Evolutionary conservation across 2,113 vertebrate species (phyloP), one percentile per base, ranked within the genome.

Genomic region (Pachyramphus minor): DNA sequence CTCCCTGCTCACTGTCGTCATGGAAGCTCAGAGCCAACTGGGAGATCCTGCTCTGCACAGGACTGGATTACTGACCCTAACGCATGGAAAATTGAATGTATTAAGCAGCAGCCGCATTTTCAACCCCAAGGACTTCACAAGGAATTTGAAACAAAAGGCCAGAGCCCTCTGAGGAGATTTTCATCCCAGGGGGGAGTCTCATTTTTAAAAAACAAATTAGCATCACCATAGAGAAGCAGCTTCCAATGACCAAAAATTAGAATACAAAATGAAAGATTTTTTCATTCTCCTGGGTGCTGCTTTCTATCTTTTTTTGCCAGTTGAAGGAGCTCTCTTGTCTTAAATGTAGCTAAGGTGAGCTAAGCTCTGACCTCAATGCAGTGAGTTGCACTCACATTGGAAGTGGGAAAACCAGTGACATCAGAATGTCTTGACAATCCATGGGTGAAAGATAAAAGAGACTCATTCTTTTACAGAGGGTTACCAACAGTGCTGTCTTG

Each of bases 141-240:
- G 92, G 93, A 95, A 95, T 96, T 96, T 94, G 96, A 97, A 97
- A 97, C 96, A 97, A 96, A 97, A 94, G 95, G 73, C 88, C 52
- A 62, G 73, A 93, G 88, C 79, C 92, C 86, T 96, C 83, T 84
- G 90, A 95, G 86, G 88, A 95, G 95, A 93, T 97, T 97, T 96
- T 95, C 92, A 76, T 95, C 73, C 21, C 73, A 56, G 72, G 92
- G 52, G 88, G 94, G 56, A 81, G 53, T 33, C 90, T 94, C 69
- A 73, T 81, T 97, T 97, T 87, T 47, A 52, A 90, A 94, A 96
- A 97, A 90, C 76, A 96, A 96, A 97, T 96, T 93, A 95, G 66
- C 96, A 94, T 96, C 93, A 94, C 95, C 95, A 96, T 96, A 96
- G 96, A 96, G 90, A 93, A 93, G 83, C 69, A 89, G 82, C 64